A percentile compares a stretch with the other conserved stretches of the same genome.
phyloP scores from a whole-genome alignment of 2,113 vertebrate genomes.

The Elephantulus edwardii region DNA sequence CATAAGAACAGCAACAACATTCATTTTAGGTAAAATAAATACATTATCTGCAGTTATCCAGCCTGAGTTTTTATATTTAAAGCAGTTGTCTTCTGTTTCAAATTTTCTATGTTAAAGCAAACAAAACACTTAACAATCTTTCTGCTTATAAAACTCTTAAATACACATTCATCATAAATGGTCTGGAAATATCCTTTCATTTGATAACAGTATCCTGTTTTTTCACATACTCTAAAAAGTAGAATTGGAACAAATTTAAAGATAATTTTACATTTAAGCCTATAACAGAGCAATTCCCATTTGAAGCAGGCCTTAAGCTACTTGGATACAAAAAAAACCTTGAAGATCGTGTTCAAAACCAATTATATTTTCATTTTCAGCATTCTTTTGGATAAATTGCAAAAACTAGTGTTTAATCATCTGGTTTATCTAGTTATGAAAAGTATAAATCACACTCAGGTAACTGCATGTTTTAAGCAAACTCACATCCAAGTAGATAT shows the following conservation, averaged over 20 bases:
- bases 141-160: conserved; percentile 77
- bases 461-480: conserved; percentile 67
- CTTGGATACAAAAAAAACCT: conserved; percentile 68
- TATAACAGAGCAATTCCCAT: not conserved
- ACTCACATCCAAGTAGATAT: conserved; percentile 54
- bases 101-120: conserved; percentile 67
- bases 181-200: conserved; percentile 60
- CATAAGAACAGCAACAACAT: too few species aligned
- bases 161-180: conserved; percentile 71
- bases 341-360: conserved; percentile 31
- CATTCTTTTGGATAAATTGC: conserved; percentile 55
- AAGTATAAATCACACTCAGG: conserved; percentile 65
- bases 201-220: conserved; percentile 55
- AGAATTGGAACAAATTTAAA: conserved; percentile 65
- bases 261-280: conserved; percentile 67
- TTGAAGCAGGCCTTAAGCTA: conserved; percentile 66
- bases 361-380: conserved; percentile 76
- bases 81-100: conserved; percentile 67
- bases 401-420: conserved; percentile 61
- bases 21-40: conserved; percentile 63
- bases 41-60: conserved; percentile 62
- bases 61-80: conserved; percentile 56
- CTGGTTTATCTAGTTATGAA: conserved; percentile 45
- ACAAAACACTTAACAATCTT: conserved; percentile 60
- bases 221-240: conserved; percentile 69